A percentile compares a stretch with the other conserved stretches of the same genome.
phyloP scores from a whole-genome alignment of 2,797 vertebrate species.

The Sibirionetta formosa region DNA sequence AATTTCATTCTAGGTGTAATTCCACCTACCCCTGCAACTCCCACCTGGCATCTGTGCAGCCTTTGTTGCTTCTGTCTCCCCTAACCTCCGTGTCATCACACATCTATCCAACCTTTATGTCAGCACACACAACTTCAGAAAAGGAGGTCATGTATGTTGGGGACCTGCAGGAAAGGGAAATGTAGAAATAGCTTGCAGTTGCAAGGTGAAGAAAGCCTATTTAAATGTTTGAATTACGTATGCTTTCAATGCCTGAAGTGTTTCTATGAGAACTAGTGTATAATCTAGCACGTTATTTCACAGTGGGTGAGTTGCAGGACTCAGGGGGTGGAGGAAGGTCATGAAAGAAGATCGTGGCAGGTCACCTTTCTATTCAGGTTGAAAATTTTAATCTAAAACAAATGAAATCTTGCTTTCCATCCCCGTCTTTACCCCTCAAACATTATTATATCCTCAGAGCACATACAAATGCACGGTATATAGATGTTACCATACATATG shows the following conservation, averaged over 20 bases:
- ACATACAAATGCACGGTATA: fast-evolving
- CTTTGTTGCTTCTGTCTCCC: neutral
- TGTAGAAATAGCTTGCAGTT: neutral
- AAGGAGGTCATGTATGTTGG: neutral
- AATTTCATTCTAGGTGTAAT: neutral
- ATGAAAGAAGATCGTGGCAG: neutral
- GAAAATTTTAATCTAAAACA: neutral
- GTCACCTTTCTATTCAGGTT: neutral
- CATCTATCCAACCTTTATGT: neutral
- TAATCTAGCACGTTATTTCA: neutral
- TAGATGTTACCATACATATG: neutral
- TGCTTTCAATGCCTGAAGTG: neutral
- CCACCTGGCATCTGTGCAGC: neutral
- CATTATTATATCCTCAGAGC: neutral
- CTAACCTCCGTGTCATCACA: neutral
- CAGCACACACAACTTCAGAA: neutral
- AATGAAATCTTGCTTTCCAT: neutral
- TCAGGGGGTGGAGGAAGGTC: neutral
- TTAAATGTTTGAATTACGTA: neutral
- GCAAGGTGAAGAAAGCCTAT: neutral
- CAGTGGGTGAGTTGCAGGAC: neutral
- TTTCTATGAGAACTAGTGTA: neutral
- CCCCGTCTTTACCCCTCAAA: neutral
- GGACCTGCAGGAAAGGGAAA: neutral
- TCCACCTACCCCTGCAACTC: neutral